A percentile compares a stretch with the other conserved stretches of the same genome.
These are phyloP conservation scores for Sceliomorpha sp. DNA, from an alignment of 2,888 invertebrate genomes.

Conservation along the genomic window DNA sequence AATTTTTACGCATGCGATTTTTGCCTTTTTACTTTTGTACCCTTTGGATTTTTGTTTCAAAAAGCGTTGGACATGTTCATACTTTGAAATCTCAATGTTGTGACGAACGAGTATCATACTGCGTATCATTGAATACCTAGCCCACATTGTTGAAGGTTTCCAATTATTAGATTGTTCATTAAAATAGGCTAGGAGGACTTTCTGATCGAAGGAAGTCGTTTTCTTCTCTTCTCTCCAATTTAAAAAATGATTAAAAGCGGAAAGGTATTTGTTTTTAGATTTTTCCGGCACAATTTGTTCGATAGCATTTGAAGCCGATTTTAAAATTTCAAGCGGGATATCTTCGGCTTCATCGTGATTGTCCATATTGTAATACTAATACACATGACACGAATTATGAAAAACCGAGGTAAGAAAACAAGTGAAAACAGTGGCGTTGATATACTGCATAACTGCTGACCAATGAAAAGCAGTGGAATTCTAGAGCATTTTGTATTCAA, in stretches of 20 bases:
- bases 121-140: slow-evolving; percentile 12
- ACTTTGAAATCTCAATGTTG: slow-evolving; percentile 11
- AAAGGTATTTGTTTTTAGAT: background rate
- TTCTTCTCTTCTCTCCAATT: slow-evolving; percentile 1
- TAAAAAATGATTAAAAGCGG: background rate
- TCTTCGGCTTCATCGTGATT: no score
- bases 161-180: background rate
- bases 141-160: slow-evolving; percentile 19
- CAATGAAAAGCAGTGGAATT: no score
- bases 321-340: background rate
- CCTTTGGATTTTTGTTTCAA: slow-evolving; percentile 19
- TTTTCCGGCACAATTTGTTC: background rate
- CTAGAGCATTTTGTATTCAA: no score
- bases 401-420: no score
- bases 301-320: background rate
- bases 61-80: background rate
- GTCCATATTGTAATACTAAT: no score
- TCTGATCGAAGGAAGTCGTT: background rate
- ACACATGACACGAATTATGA: no score
- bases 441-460: no score
- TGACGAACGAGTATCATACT: slow-evolving; percentile 1
- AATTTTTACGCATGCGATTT: no score
- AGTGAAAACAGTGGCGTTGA: no score
- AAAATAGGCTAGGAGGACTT: background rate
- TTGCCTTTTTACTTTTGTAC: background rate